Evolutionary conservation across 1,140 invertebrate genomes (phyloP).

Genomic region (Diplogasteroides magnus): DNA sequence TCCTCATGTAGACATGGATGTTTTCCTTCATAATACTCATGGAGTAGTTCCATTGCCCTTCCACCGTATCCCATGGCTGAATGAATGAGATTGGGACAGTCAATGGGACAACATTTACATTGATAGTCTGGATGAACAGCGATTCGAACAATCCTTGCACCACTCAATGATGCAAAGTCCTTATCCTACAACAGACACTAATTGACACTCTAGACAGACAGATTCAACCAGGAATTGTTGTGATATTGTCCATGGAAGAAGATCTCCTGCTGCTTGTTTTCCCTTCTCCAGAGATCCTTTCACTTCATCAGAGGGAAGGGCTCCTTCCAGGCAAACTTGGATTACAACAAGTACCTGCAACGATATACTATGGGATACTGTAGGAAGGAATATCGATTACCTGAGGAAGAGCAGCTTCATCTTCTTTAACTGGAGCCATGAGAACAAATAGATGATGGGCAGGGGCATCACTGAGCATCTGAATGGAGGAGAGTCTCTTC

Average conservation of each 20-base stretch:
- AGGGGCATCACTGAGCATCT: conserved; percentile 92
- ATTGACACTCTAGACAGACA: conserved; percentile 12
- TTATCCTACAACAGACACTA: conserved; percentile 66
- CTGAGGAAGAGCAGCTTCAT: conserved; percentile 69
- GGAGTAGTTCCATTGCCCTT: conserved; percentile 74
- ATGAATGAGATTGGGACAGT: no score
- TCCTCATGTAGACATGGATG: conserved; percentile 56
- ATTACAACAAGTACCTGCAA: conserved; percentile 45
- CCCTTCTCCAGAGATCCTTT: conserved; percentile 74
- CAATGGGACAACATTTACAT: conserved; percentile 50
- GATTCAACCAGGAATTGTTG: conserved; percentile 67
- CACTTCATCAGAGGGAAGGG: conserved; percentile 77
- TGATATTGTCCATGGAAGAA: conserved; percentile 95
- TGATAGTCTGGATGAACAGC: conserved; percentile 98
- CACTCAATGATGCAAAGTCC: conserved; percentile 82
- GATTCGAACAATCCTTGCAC: conserved; percentile 85
- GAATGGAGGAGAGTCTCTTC: no score
- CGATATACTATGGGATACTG: conserved; percentile 5
- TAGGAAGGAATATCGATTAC: conserved; percentile 81
- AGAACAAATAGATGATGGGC: conserved; percentile 95
- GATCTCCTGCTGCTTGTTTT: conserved; percentile 82
- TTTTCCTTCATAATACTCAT: conserved; percentile 81
- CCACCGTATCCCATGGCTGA: conserved; percentile 87
- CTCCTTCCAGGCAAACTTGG: conserved; percentile 85
- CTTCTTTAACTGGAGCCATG: conserved; percentile 74